Base-by-base conservation (phyloP, 2,797 vertebrate species). In the Acrossocheilus fasciatus region DNA sequence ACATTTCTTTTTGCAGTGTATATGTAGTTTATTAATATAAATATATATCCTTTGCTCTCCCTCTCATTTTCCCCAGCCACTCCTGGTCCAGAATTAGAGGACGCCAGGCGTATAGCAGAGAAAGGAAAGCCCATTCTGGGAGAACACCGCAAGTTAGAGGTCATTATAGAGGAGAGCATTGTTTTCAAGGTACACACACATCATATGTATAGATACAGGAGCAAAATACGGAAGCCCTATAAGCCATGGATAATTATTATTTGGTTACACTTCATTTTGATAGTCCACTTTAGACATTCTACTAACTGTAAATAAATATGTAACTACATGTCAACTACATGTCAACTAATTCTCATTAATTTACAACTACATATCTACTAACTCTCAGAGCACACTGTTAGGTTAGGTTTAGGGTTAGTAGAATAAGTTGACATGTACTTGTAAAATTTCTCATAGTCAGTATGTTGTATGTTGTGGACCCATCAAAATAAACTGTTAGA, bases 111-210 rank as follows among this genome's bases (percentile, higher is more conserved):
- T 88, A 97, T 97, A 83, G 96, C 97, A 7, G 96, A 97, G 90
- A 98, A 97, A 96, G 97, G 97, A 4, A 97, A 97, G 86, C 97
- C 97, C 0, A 94, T 97, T 57, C 93, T 98, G 0, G 97, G 97
- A 50, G 97, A 97, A 73, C 94, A 97, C 92, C 95, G 94, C 90
- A 94, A 93, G 18, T 92, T 98, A 0, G 97, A 98, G 88, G 95
- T 98, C 88, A 92, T 97, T 91, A 98, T 98, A 41, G 95, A 97
- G 88, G 97, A 98, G 91, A 97, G 96, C 2, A 96, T 96, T 82
- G 96, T 97, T 81, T 98, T 98, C 87, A 98, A 98, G 97, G 97
- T 98, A 81, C 9, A 43, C 66, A 73, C 73, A 73, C 0, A n/a
- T 62, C 18, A 68, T 30, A 57, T 74, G 17, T 41, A 36, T 30